These are phyloP conservation scores for Lumbricus terrestris DNA, from an alignment of 2,888 invertebrate species.

Conservation along the genomic window DNA sequence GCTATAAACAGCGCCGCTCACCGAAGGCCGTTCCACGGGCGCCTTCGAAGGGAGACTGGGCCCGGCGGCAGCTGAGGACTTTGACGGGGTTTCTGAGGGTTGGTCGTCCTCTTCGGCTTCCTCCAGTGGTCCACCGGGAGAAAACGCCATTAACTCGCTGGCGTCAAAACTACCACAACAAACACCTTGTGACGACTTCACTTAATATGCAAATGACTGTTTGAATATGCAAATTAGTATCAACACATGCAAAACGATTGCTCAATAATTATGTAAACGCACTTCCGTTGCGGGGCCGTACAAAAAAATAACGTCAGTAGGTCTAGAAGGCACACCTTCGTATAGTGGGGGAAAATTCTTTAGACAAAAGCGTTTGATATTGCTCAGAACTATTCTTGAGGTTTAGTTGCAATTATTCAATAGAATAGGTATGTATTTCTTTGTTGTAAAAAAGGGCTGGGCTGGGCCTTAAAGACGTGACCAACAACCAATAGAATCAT, in stretches of 20 bases:
- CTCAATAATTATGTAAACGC: background rate
- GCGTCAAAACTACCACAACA: conserved; percentile 3
- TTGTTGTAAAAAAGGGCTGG: background rate
- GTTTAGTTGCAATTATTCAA: background rate
- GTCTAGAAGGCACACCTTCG: background rate
- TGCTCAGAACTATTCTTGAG: background rate
- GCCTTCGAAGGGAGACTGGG: background rate
- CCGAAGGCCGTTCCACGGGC: background rate
- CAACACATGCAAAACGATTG: background rate
- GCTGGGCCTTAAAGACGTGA: background rate
- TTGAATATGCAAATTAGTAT: background rate
- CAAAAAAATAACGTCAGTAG: background rate
- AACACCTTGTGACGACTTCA: background rate
- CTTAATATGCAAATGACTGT: background rate
- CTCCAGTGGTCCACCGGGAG: conserved; percentile 3
- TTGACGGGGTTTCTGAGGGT: background rate
- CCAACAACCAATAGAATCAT: background rate
- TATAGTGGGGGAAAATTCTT: background rate
- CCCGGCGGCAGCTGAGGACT: background rate
- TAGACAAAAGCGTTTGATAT: too few species aligned
- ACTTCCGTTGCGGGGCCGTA: background rate
- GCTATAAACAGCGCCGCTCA: background rate
- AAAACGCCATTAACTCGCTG: background rate
- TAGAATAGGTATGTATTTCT: background rate
- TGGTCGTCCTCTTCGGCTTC: background rate